Evolutionary conservation across 2,888 invertebrate species (phyloP).

Genomic region (Oligia latruncula): DNA sequence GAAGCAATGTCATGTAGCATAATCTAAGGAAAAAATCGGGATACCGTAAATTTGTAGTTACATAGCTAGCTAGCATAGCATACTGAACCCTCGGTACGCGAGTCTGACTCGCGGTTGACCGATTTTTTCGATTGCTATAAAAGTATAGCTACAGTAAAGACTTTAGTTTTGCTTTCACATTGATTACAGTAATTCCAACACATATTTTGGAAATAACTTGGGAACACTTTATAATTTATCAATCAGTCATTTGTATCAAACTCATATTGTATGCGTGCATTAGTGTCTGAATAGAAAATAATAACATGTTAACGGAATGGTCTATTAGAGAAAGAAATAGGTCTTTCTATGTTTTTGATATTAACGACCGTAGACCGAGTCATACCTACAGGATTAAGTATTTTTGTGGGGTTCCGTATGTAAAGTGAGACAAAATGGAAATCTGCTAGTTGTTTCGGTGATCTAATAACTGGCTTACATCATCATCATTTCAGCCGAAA

Average conservation of each 20-base stretch:
- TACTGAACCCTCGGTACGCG: too few relatives aligned
- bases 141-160: neutral
- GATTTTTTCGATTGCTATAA: too few relatives aligned
- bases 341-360: slow-evolving; percentile 15
- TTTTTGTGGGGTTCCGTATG: slow-evolving; percentile 21
- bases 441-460: neutral
- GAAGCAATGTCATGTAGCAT: too few relatives aligned
- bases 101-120: too few relatives aligned
- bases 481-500: too few relatives aligned
- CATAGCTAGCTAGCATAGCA: too few relatives aligned
- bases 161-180: neutral
- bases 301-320: slow-evolving; percentile 31
- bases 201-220: slow-evolving; percentile 18
- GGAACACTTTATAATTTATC: slow-evolving; percentile 17
- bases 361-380: neutral
- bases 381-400: neutral
- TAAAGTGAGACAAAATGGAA: neutral
- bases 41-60: too few relatives aligned
- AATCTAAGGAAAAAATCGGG: too few relatives aligned
- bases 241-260: slow-evolving; percentile 13
- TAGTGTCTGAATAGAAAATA: slow-evolving; percentile 45
- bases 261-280: neutral
- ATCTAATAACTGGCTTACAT: too few relatives aligned
- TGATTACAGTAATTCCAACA: slow-evolving; percentile 33
- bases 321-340: slow-evolving; percentile 27